These are phyloP conservation scores for Oceanites oceanicus DNA, from an alignment of 2,113 vertebrate species.

Conservation along the genomic window DNA sequence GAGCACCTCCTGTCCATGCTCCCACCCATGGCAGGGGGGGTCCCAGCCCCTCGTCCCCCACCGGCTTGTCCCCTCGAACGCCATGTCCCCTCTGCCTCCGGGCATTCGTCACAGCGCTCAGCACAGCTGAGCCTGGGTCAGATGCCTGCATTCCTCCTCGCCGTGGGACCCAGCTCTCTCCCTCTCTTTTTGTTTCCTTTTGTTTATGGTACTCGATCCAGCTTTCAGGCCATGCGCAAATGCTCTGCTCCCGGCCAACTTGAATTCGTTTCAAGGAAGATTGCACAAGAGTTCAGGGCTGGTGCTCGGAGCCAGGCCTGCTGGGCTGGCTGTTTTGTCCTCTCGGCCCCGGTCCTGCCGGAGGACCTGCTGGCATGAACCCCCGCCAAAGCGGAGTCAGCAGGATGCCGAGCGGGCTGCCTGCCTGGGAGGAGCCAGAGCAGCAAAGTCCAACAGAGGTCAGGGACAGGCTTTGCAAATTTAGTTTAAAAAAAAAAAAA, in stretches of 20 bases:
- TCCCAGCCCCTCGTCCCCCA: background rate
- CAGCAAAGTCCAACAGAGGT: slow-evolving; percentile 29
- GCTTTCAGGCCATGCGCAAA: slow-evolving; percentile 45
- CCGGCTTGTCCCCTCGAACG: fast-evolving
- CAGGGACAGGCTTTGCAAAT: slow-evolving; percentile 4
- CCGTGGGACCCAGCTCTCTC: background rate
- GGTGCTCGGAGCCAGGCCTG: slow-evolving; percentile 46
- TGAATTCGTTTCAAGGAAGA: slow-evolving; percentile 47
- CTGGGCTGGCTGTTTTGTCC: slow-evolving; percentile 54
- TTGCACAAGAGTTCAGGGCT: slow-evolving; percentile 63
- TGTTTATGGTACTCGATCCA: slow-evolving; percentile 62
- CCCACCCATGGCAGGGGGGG: background rate
- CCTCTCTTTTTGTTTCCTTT: slow-evolving; percentile 54
- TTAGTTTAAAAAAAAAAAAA: background rate
- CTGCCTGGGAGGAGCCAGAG: background rate
- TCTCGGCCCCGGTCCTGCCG: slow-evolving; percentile 5
- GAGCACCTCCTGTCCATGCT: background rate
- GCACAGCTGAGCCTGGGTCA: background rate
- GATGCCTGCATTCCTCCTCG: background rate
- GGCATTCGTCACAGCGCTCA: background rate
- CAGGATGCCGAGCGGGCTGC: slow-evolving; percentile 26
- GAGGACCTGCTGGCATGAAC: slow-evolving; percentile 37
- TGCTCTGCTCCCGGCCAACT: slow-evolving; percentile 27
- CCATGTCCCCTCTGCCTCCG: background rate
- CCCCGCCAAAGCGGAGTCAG: slow-evolving; percentile 30